These are phyloP conservation scores for Pogonus chalceus DNA, from an alignment of 1,140 invertebrate species.

Conservation along the genomic window DNA sequence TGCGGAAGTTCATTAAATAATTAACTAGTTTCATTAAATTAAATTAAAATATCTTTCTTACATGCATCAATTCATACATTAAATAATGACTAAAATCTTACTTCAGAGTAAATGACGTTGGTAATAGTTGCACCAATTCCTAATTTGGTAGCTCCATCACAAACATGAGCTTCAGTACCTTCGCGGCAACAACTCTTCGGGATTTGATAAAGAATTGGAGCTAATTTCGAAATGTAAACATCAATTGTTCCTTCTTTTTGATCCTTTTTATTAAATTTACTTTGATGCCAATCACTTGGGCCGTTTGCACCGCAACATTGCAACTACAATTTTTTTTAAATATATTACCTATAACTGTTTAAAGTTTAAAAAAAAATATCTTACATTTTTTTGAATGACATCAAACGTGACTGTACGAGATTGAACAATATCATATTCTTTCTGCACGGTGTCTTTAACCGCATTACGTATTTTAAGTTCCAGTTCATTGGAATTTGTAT, in stretches of 20 bases:
- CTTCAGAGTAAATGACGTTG: slow-evolving; percentile 11
- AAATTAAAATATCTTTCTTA: no score
- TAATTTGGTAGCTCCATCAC: slow-evolving; percentile 30
- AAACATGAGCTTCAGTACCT: slow-evolving; percentile 23
- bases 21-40: no score
- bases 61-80: no score
- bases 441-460: slow-evolving; percentile 54
- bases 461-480: slow-evolving; percentile 49
- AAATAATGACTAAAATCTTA: no score
- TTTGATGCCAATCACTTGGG: slow-evolving; percentile 59
- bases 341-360: not conserved
- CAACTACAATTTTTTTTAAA: slow-evolving; percentile 36
- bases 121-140: slow-evolving; percentile 21
- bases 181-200: slow-evolving; percentile 39
- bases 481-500: slow-evolving; percentile 53
- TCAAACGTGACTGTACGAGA: slow-evolving; percentile 56
- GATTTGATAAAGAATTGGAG: slow-evolving; percentile 34
- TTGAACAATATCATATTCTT: slow-evolving; percentile 54
- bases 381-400: slow-evolving; percentile 54
- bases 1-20: no score
- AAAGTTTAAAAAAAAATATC: slow-evolving; percentile 10
- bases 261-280: slow-evolving; percentile 43
- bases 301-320: slow-evolving; percentile 62
- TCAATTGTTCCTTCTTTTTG: slow-evolving; percentile 20
- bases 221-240: slow-evolving; percentile 26